A percentile compares a stretch with the other conserved stretches of the same genome.
phyloP scores from a whole-genome alignment of 1,140 invertebrate species.

The Daktulosphaira vitifoliae region DNA sequence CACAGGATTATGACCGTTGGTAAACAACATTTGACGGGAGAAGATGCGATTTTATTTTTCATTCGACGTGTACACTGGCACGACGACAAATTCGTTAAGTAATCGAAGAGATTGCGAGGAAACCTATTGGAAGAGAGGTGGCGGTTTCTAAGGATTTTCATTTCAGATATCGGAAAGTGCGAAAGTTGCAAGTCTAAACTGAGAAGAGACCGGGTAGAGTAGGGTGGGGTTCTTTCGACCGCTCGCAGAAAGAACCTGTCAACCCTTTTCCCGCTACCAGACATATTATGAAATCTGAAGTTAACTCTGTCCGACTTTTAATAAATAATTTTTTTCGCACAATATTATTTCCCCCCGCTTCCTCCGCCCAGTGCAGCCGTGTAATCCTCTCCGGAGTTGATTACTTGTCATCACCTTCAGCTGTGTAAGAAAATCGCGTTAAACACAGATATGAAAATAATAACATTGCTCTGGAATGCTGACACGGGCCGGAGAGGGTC shows the following conservation, averaged over 20 bases:
- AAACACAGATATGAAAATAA: too few species aligned
- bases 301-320: conserved; percentile 31
- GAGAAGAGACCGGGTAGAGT: background rate
- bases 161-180: conserved; percentile 15
- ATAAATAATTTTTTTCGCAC: conserved; percentile 27
- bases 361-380: too few species aligned
- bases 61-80: too few species aligned
- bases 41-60: too few species aligned
- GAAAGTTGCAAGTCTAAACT: background rate
- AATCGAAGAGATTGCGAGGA: too few species aligned
- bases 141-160: conserved; percentile 13
- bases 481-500: too few species aligned
- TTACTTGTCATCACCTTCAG: conserved; percentile 33
- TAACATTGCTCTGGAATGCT: too few species aligned
- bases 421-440: too few species aligned
- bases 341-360: conserved; percentile 5
- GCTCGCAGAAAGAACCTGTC: conserved; percentile 20
- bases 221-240: background rate
- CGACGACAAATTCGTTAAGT: too few species aligned
- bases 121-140: too few species aligned
- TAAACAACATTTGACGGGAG: too few species aligned
- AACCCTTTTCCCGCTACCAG: conserved; percentile 30
- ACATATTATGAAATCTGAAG: conserved; percentile 30
- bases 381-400: background rate
- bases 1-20: too few species aligned